Base-by-base conservation (phyloP, 2,113 vertebrate genomes). In the Puntigrus tetrazona region DNA sequence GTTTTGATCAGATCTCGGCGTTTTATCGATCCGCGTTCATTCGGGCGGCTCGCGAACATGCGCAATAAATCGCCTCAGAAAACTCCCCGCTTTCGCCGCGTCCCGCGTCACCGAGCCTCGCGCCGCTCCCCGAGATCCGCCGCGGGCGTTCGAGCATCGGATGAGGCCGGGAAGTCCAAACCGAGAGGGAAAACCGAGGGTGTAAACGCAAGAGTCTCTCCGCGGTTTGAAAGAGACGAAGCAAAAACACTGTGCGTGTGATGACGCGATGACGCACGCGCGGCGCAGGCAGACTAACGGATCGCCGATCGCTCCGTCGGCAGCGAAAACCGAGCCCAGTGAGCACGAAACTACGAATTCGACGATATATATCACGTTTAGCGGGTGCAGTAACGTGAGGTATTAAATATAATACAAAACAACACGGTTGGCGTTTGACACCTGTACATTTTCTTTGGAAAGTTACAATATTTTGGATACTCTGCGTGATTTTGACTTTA, bases 31-130 rank as follows among this genome's bases (percentile, higher is more conserved):
- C 22, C 72, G 77, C 38, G 59, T 78, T 73, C 84, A 63, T 86
- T 85, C 69, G 74, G 82, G 52, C 69, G 84, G 80, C 65, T 88
- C 83, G 76, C 86, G 86, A 67, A 65, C 88, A 89, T 88, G 89
- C 88, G 88, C 89, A 88, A 22, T 88, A 9, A 52, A 55, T 20
- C 43, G 50, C 63, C 43, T 80, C 83, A 20, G 63, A 65, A 67
- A 57, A 14, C 36, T 41, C 34, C 5, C 34, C 36, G 65, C 65
- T 69, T 50, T 55, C 78, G 16, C 25, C 36, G 20, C 20, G 27
- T 10, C 11, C 41, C 38, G 59, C 25, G 38, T 67, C 36, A 27
- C 16, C 50, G 11, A 29, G 47, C 18, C 29, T 77, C 75, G 47
- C 27, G 47, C 27, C 61, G 78, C 78, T 67, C 78, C 78, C 8